A percentile compares a stretch with the other conserved stretches of the same genome.
phyloP scores from a whole-genome alignment of 2,797 vertebrate species.

The Tachyglossus aculeatus region DNA sequence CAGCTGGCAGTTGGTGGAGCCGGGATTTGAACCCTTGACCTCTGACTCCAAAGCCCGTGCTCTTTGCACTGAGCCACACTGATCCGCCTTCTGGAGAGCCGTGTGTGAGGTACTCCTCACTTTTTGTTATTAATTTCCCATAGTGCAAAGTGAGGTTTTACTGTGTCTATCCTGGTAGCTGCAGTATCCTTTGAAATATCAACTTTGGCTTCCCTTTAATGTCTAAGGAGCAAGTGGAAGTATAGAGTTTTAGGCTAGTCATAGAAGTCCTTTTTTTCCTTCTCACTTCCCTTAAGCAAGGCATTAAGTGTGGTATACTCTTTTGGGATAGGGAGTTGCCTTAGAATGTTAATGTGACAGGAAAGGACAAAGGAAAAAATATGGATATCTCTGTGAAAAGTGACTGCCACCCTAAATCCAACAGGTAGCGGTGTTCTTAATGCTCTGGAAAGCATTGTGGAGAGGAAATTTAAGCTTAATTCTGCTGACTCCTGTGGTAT shows the following conservation, averaged over 20 bases:
- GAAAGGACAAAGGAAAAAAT: not conserved
- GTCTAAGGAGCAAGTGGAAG: not conserved
- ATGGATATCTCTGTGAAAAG: conserved; percentile 13
- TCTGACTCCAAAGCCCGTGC: too few species aligned
- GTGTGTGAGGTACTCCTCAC: too few species aligned
- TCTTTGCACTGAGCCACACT: too few species aligned
- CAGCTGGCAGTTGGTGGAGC: too few species aligned
- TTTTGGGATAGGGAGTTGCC: not conserved
- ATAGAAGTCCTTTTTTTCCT: not conserved
- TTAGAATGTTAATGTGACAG: not conserved
- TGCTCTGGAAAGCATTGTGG: conserved; percentile 20
- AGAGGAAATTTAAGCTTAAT: not conserved
- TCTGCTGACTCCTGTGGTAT: conserved; percentile 2
- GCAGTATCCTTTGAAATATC: too few species aligned
- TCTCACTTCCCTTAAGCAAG: not conserved
- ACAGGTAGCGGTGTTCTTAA: conserved; percentile 8
- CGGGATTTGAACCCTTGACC: too few species aligned
- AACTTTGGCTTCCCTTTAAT: not conserved
- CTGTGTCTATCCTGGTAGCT: too few species aligned
- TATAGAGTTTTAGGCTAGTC: not conserved
- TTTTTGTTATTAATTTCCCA: too few species aligned
- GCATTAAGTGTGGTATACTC: not conserved
- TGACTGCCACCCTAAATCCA: not conserved
- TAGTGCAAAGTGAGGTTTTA: too few species aligned
- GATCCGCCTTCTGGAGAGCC: too few species aligned